These are phyloP conservation scores for Octodon degus DNA, from an alignment of 2,113 vertebrate species.

Conservation along the genomic window DNA sequence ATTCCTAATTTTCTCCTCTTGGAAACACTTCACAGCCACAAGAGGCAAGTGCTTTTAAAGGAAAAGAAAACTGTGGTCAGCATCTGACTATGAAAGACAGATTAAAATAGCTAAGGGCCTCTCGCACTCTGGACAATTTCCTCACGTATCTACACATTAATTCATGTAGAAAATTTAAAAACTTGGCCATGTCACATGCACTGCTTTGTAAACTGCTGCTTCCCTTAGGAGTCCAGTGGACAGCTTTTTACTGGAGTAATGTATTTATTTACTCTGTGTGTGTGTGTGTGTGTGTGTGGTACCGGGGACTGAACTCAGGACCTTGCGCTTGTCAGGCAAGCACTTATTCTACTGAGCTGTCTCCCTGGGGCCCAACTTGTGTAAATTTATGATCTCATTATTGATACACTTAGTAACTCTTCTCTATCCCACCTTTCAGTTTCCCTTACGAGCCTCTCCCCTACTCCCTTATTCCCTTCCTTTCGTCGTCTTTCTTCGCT, in stretches of 20 bases:
- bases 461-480: neutral
- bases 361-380: neutral
- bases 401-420: neutral
- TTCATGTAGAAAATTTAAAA: neutral
- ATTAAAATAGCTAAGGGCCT: neutral
- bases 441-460: neutral
- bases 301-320: no score
- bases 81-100: neutral
- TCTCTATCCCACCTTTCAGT: neutral
- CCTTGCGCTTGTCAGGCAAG: no score
- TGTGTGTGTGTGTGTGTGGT: no score
- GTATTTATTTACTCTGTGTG: no score
- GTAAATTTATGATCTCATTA: neutral
- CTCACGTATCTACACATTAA: neutral
- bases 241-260: neutral
- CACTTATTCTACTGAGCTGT: no score
- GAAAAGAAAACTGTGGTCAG: neutral
- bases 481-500: neutral
- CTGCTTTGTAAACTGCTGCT: neutral
- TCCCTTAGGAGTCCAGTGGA: neutral
- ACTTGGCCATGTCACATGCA: neutral
- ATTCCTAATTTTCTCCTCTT: neutral
- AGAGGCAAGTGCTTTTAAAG: neutral
- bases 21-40: neutral
- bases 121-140: neutral